A percentile compares a stretch with the other conserved stretches of the same genome.
Conservation (phyloP, 2,113 vertebrate genomes). For the Albula glossodonta region DNA sequence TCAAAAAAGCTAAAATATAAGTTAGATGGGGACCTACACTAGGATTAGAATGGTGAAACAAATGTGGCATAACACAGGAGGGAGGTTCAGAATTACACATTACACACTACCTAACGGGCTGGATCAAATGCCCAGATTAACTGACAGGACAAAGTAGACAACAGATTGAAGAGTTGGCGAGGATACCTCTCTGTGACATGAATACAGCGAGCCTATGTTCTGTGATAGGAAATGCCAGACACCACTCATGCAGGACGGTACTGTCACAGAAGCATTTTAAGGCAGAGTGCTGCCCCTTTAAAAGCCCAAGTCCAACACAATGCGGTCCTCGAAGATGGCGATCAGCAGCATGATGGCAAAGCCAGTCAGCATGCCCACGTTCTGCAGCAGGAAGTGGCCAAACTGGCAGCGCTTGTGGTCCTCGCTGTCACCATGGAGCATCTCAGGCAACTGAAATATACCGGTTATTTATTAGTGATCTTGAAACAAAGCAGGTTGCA, state of each 20-base stretch:
- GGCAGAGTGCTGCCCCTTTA: slow-evolving; percentile 62
- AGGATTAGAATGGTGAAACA: not conserved
- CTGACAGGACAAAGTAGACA: not conserved
- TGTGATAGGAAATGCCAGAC: slow-evolving; percentile 41
- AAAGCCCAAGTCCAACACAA: slow-evolving; percentile 89
- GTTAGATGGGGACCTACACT: not conserved
- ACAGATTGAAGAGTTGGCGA: not conserved
- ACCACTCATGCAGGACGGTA: slow-evolving; percentile 52
- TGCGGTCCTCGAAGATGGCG: slow-evolving; percentile 94
- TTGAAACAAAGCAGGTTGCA: too few relatives aligned
- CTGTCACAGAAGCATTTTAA: slow-evolving; percentile 46
- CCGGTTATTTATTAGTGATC: not conserved
- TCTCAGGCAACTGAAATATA: slow-evolving; percentile 85
- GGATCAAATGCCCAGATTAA: not conserved
- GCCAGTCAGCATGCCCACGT: slow-evolving; percentile 87
- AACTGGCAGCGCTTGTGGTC: slow-evolving; percentile 88
- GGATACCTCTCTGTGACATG: slow-evolving; percentile 23
- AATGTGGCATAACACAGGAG: not conserved
- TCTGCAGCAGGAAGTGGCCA: slow-evolving; percentile 93
- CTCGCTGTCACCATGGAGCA: slow-evolving; percentile 95
- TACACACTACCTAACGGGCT: not conserved
- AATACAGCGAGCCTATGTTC: slow-evolving; percentile 40
- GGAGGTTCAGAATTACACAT: not conserved
- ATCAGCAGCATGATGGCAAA: slow-evolving; percentile 97
- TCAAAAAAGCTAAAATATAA: not conserved